Base-by-base conservation (phyloP, 1,140 invertebrate genomes). In the Stratiolaelaps scimitus region DNA sequence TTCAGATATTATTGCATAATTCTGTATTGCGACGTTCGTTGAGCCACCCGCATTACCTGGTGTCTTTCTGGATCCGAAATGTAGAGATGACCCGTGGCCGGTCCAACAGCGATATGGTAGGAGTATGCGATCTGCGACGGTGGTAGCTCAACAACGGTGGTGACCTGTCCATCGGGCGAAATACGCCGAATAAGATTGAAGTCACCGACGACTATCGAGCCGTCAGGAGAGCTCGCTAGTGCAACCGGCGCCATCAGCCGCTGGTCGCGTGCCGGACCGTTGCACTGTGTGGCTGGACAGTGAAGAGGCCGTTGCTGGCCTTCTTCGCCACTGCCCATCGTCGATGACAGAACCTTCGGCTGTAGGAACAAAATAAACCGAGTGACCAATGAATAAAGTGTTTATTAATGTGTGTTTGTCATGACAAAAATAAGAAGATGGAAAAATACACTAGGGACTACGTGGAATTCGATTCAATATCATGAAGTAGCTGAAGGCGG, bases 121-220 rank as follows among this genome's bases (percentile, higher is more conserved):
- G 94, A 87, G 76, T 94, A 92, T 26, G 89, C 88, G 2, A 92
- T 88, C 80, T 92, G 89, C 0, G 89, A 91, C 15, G 88, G 84
- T 74, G 88, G 88, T 68, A 97, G 79, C 74, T 93, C 85, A n/a
- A 96, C 78, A 26, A 97, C 87, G 46, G 91, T 96, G 70, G 86
- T 89, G 26, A 96, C 88, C 10, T 40, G 34, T 71, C 84, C 84
- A 72, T 91, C 86, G 1, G 92, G 88, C 23, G 88, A 91, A 47
- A 98, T 86, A 71, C 92, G 82, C 40, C 94, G 81, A 29, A 98
- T 87, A 43, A 94, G 81, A 80, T 98, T 96, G 74, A 93, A 95
- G 76, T 98, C 94, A 0, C 92, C 94, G 7, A 98, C 88, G 75
- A 94, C 98, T 23, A 98, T 81, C 69, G 88, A 92, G 15, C 94